phyloP scores from a whole-genome alignment of 1,140 invertebrate species.

The Vanessa tameamea region DNA sequence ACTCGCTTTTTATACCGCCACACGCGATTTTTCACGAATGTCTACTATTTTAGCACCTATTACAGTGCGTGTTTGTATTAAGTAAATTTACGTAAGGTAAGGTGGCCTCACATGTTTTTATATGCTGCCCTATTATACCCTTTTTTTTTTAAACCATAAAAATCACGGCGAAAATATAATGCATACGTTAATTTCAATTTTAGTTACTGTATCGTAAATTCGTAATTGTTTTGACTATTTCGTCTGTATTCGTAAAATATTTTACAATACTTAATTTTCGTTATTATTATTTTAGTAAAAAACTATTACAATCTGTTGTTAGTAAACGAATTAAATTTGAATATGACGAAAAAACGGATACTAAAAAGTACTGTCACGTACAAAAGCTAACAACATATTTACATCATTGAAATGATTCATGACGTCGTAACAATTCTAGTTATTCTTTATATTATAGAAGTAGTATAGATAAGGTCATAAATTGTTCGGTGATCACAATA shows the following conservation, averaged over 20 bases:
- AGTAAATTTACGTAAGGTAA: slow-evolving; percentile 10
- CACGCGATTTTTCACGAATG: slow-evolving; percentile 71
- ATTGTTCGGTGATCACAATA: slow-evolving; percentile 67
- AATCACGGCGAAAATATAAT: background rate
- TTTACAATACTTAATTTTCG: no score
- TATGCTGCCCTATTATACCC: background rate
- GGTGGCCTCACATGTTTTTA: background rate
- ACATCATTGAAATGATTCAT: slow-evolving; percentile 39
- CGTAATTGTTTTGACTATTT: no score
- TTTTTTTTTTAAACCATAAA: background rate
- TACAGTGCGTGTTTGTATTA: slow-evolving; percentile 21
- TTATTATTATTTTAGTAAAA: no score
- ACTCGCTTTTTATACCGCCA: slow-evolving; percentile 56
- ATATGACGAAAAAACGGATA: no score
- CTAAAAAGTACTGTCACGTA: no score
- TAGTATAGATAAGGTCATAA: slow-evolving; percentile 65
- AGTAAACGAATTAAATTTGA: no score
- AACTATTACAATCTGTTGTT: no score
- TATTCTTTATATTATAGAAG: slow-evolving; percentile 46
- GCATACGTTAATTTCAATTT: background rate
- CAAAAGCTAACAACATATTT: background rate
- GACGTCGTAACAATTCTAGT: slow-evolving; percentile 36
- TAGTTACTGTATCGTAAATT: no score
- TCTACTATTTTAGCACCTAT: slow-evolving; percentile 52
- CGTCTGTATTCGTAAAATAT: no score